phyloP scores from a whole-genome alignment of 1,140 invertebrate genomes.

The Galleria mellonella region DNA sequence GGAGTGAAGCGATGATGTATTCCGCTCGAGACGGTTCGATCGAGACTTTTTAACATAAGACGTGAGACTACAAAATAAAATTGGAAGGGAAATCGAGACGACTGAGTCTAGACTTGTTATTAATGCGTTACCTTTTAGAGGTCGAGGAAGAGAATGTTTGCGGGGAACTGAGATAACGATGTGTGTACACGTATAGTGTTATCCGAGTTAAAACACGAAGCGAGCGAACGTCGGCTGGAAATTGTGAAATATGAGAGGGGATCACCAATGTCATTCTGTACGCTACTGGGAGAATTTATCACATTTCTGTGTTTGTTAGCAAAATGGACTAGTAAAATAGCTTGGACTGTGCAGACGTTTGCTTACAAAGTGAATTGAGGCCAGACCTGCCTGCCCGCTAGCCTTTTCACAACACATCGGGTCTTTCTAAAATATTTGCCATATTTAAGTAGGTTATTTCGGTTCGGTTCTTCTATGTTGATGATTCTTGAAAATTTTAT shows the following conservation, averaged over 20 bases:
- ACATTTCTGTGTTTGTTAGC: conserved; percentile 28
- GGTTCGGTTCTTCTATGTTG: neutral
- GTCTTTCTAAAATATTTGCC: conserved; percentile 3
- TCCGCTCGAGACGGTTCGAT: conserved; percentile 22
- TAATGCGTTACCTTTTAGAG: conserved; percentile 26
- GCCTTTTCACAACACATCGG: conserved; percentile 1
- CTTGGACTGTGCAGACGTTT: neutral
- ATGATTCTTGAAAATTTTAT: neutral
- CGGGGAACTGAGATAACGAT: conserved; percentile 19
- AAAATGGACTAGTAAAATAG: conserved; percentile 24
- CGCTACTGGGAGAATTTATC: conserved; percentile 29
- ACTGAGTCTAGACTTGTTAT: conserved; percentile 33
- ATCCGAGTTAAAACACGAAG: conserved; percentile 24
- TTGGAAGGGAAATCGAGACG: conserved; percentile 2
- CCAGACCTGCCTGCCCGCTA: neutral
- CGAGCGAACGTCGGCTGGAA: conserved; percentile 13
- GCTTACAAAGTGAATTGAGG: conserved; percentile 1
- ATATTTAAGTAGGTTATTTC: neutral
- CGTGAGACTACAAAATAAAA: neutral
- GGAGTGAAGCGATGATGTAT: conserved; percentile 3
- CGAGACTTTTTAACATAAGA: conserved; percentile 14
- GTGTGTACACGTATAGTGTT: conserved; percentile 20
- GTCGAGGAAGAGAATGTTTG: conserved; percentile 11
- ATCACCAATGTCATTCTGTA: conserved; percentile 34
- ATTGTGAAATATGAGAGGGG: conserved; percentile 42